These are phyloP conservation scores for Cotesia chilonis DNA, from an alignment of 1,140 invertebrate species.

Conservation along the genomic window DNA sequence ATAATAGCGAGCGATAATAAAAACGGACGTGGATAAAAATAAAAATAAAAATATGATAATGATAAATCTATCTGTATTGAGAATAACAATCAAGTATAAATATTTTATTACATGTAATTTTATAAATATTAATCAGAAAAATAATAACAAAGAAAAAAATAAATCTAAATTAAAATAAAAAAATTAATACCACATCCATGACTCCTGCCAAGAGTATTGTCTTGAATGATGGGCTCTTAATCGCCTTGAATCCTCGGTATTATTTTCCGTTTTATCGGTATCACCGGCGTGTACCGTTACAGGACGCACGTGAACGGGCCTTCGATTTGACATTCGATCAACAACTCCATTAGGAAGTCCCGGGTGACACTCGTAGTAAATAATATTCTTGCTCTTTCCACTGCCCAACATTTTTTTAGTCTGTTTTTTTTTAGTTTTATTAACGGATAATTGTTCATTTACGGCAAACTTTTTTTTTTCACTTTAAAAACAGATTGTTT, in stretches of 20 bases:
- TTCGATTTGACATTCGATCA: not conserved
- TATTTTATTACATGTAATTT: no score
- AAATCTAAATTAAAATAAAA: not conserved
- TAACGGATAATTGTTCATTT: not conserved
- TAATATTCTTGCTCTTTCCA: conserved; percentile 6
- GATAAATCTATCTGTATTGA: no score
- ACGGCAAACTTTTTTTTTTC: conserved; percentile 1
- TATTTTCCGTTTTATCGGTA: conserved; percentile 1
- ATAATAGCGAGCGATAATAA: no score
- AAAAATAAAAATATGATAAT: no score
- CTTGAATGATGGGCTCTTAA: conserved; percentile 7
- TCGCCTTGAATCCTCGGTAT: not conserved
- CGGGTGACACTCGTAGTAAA: conserved; percentile 14
- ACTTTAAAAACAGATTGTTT: not conserved
- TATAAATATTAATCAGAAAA: not conserved
- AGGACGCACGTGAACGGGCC: conserved; percentile 19
- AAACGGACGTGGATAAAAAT: no score
- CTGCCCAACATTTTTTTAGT: not conserved
- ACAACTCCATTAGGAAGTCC: conserved; percentile 15
- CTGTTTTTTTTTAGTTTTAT: not conserved
- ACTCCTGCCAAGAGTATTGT: conserved; percentile 27
- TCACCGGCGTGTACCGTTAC: conserved; percentile 32
- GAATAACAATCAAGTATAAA: no score
- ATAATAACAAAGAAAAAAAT: not conserved
- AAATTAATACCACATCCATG: conserved; percentile 18